Percentiles rank a stretch among this genome's conserved stretches.
Evolutionary conservation across 1,140 invertebrate species (phyloP).

Genomic region (Chelonus insularis): DNA sequence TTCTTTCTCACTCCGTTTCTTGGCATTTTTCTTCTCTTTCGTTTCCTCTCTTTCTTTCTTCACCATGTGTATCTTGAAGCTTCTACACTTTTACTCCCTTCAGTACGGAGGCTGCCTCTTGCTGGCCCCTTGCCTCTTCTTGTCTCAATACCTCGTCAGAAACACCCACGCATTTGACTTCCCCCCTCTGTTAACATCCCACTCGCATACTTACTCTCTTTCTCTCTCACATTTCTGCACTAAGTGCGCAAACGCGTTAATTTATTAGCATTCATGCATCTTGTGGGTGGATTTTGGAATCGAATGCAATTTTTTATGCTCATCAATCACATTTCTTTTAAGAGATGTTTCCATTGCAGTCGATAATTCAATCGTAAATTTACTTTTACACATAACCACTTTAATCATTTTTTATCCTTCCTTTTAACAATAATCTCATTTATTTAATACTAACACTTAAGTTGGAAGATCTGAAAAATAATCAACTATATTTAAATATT

Average conservation of each 20-base stretch:
- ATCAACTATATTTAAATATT: too few species aligned
- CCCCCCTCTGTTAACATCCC: too few species aligned
- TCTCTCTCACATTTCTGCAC: background rate
- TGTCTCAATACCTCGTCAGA: slow-evolving; percentile 31
- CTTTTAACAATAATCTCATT: too few species aligned
- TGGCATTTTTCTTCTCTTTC: slow-evolving; percentile 22
- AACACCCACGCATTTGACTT: slow-evolving; percentile 37
- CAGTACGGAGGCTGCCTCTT: background rate
- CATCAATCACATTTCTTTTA: too few species aligned
- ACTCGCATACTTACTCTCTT: background rate
- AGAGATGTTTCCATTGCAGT: too few species aligned
- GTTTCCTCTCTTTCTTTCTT: background rate
- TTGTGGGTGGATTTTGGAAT: background rate
- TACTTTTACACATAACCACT: too few species aligned
- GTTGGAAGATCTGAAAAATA: too few species aligned
- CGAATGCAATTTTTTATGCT: background rate
- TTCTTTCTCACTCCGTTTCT: slow-evolving; percentile 8
- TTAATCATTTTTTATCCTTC: too few species aligned
- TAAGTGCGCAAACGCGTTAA: slow-evolving; percentile 1
- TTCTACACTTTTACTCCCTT: too few species aligned
- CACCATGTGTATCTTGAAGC: background rate
- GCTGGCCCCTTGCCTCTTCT: background rate
- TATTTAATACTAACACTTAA: too few species aligned
- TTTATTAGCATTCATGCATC: background rate
- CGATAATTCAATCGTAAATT: too few species aligned